phyloP scores from a whole-genome alignment of 2,797 vertebrate species.

The Chelonia mydas region DNA sequence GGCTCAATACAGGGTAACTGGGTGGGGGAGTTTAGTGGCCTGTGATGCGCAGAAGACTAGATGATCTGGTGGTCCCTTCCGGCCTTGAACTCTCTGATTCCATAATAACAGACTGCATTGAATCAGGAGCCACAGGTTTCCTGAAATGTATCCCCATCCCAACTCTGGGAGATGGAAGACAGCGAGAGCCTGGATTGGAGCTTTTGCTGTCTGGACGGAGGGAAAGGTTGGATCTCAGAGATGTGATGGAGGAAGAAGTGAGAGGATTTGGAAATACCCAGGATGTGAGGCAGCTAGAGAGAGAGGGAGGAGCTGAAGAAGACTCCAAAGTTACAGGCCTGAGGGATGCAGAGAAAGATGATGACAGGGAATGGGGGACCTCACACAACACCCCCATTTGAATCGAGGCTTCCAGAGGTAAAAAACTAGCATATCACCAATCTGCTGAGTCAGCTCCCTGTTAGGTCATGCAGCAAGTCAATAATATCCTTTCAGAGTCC shows the following conservation, averaged over 20 bases:
- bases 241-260: background rate
- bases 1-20: too few species aligned
- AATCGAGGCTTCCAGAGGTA: background rate
- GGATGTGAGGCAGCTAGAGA: background rate
- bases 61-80: too few species aligned
- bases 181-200: background rate
- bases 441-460: background rate
- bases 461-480: constrained; percentile 4
- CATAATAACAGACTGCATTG: background rate
- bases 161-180: background rate
- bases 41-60: too few species aligned
- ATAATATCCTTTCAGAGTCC: constrained; percentile 37
- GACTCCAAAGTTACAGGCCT: background rate
- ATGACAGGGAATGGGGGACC: background rate
- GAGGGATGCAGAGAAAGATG: background rate
- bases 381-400: background rate
- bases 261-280: background rate
- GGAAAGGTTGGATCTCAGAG: background rate
- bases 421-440: background rate
- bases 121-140: background rate
- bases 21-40: too few species aligned
- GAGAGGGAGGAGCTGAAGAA: background rate
- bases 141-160: background rate
- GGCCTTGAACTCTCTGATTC: too few species aligned
- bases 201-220: background rate